Evolutionary conservation across 2,797 vertebrate genomes (phyloP).

Genomic region (Microhierax caerulescens): DNA sequence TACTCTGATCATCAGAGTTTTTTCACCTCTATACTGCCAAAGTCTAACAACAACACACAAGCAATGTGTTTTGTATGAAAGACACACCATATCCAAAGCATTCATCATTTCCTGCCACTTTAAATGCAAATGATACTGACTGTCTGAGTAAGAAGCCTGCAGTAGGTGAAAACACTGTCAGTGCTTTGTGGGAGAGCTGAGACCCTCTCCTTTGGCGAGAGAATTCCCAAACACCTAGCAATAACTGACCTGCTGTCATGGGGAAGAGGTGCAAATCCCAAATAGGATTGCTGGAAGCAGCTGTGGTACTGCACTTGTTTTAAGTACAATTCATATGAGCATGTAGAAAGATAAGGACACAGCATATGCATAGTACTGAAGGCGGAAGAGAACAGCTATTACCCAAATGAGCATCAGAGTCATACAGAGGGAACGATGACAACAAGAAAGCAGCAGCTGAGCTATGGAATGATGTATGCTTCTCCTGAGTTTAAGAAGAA

Average conservation of each 20-base stretch:
- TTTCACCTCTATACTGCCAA: not conserved
- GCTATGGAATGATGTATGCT: not conserved
- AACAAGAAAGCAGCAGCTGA: not conserved
- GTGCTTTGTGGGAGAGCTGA: not conserved
- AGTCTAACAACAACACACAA: not conserved
- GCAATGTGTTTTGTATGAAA: not conserved
- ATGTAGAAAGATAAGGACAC: not conserved
- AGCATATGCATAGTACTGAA: not conserved
- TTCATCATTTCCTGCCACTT: not conserved
- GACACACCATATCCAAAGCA: not conserved
- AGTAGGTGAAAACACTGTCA: not conserved
- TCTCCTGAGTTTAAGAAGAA: not conserved
- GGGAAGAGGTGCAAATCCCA: not conserved
- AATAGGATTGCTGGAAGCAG: not conserved
- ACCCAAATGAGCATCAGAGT: not conserved
- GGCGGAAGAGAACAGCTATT: not conserved
- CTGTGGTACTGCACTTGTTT: not conserved
- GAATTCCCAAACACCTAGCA: not conserved
- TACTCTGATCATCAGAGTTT: not conserved
- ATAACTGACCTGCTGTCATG: not conserved
- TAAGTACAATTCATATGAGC: not conserved
- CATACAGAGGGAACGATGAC: not conserved
- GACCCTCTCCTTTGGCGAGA: not conserved
- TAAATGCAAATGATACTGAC: not conserved
- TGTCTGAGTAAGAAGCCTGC: not conserved